phyloP scores from a whole-genome alignment of 2,888 invertebrate genomes.

The Phyto melanocephala region DNA sequence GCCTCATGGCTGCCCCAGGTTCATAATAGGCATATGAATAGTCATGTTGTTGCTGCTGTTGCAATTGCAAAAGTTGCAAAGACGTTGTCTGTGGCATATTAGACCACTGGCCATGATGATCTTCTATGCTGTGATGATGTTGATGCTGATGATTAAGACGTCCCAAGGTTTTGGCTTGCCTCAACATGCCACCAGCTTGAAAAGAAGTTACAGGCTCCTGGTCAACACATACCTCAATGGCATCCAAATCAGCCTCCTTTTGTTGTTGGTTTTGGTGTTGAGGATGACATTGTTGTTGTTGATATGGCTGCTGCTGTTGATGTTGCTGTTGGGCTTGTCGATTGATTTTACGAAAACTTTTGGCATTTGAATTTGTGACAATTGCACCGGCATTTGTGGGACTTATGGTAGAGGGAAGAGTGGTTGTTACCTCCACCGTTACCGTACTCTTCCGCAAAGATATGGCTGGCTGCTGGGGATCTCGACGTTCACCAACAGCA shows the following conservation, averaged over 20 bases:
- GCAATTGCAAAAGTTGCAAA: conserved; percentile 66
- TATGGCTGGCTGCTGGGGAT: conserved; percentile 30
- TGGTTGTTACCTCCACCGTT: conserved; percentile 45
- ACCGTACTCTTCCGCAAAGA: conserved; percentile 44
- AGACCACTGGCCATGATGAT: conserved; percentile 64
- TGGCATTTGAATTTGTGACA: conserved; percentile 34
- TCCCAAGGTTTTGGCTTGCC: conserved; percentile 67
- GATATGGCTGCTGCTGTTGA: conserved; percentile 43
- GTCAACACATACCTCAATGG: conserved; percentile 77
- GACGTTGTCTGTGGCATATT: conserved; percentile 68
- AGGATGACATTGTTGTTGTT: conserved; percentile 59
- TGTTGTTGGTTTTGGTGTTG: conserved; percentile 52
- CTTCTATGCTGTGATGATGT: conserved; percentile 48
- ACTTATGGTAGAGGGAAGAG: conserved; percentile 47
- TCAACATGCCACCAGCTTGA: conserved; percentile 44
- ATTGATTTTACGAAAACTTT: conserved; percentile 59
- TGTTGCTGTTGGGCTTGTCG: conserved; percentile 39
- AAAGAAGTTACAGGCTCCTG: conserved; percentile 68
- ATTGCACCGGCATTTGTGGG: conserved; percentile 35
- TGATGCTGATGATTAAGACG: conserved; percentile 51
- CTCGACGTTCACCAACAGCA: background rate
- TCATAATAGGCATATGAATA: conserved; percentile 93
- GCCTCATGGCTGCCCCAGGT: conserved; percentile 82
- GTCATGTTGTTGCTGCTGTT: conserved; percentile 80
- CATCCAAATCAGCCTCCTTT: conserved; percentile 76